Conservation (phyloP, 2,797 vertebrate genomes). For the Rousettus madagascariensis region DNA sequence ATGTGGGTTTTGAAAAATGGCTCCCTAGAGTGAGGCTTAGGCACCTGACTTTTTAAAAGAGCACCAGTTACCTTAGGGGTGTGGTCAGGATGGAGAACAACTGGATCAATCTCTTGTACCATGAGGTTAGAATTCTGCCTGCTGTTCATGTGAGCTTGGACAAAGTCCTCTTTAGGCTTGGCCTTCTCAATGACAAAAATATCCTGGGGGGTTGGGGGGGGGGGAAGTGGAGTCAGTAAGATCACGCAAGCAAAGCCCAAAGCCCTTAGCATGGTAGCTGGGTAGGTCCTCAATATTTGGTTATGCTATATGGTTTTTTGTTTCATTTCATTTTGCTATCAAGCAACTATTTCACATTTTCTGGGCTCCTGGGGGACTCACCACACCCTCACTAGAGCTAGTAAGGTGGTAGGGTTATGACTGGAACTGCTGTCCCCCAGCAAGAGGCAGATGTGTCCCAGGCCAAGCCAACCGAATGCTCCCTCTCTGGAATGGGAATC, state of each 20-base stretch:
- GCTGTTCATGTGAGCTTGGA: neutral
- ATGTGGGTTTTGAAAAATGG: neutral
- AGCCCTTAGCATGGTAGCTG: neutral
- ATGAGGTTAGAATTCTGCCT: neutral
- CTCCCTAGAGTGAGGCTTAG: neutral
- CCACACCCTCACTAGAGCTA: neutral
- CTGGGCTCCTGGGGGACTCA: neutral
- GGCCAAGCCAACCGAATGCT: neutral
- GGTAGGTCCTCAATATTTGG: neutral
- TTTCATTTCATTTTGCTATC: neutral
- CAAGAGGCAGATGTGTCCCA: neutral
- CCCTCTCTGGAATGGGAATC: too few relatives aligned
- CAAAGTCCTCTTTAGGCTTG: neutral
- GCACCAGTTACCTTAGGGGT: too few relatives aligned
- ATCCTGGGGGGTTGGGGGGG: too few relatives aligned
- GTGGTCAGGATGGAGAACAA: neutral
- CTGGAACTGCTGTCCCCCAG: neutral
- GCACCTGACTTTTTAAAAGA: neutral
- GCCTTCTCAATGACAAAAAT: neutral
- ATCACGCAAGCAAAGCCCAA: neutral
- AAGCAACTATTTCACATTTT: neutral
- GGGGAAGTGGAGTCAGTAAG: accelerated
- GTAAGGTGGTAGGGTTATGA: too few relatives aligned
- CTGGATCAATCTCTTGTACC: neutral
- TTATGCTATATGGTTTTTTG: neutral